Base-by-base conservation (phyloP, 2,888 invertebrate genomes). In the Eulithis testata region DNA sequence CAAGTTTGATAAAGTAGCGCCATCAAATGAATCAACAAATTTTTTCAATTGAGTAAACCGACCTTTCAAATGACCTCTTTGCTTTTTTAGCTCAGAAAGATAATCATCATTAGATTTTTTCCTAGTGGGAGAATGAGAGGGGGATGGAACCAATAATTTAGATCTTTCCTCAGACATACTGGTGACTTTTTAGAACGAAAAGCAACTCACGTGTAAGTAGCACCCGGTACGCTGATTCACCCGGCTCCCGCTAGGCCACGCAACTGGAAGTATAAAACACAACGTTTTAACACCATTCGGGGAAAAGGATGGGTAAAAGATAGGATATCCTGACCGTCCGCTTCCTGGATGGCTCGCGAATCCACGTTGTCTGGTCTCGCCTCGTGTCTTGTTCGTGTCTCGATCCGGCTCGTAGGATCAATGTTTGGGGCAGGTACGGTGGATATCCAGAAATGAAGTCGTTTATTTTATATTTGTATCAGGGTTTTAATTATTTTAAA, bases 41-140 rank as follows among this genome's bases (percentile, higher is more conserved):
- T 51, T 62, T 14, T 56, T 55, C n/a, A 62, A 62, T 27, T 55
- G 50, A 3, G 62, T 62, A 11, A 62, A 56, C n/a, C 56, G 50
- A 4, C 62, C 51, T 43, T 56, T 56, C 14, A 51, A 27, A 27
- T 36, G 36, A 31, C 56, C 56, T 51, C 56, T 40, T 36, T 52
- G 27, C 12, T 56, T 62, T 40, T 44, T 62, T 11, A 56, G 12
- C 3, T 62, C 56, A 1, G 47, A 11, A 7, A 62, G 7, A 36
- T 11, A 53, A 5, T 47, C 12, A 11, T 60, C 40, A 9, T 5
- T 31, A 2, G 31, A 44, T 11, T 11, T 43, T 11, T 14, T 54
- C 43, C 43, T 54, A 53, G 53, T 40, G 8, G 40, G 54, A 44
- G 54, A 54, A 44, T 44, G 54, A 44, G 54, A 54, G 43, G 54